These are phyloP conservation scores for Callyntrura guangdongensis DNA, from an alignment of 2,888 invertebrate species.

Conservation along the genomic window DNA sequence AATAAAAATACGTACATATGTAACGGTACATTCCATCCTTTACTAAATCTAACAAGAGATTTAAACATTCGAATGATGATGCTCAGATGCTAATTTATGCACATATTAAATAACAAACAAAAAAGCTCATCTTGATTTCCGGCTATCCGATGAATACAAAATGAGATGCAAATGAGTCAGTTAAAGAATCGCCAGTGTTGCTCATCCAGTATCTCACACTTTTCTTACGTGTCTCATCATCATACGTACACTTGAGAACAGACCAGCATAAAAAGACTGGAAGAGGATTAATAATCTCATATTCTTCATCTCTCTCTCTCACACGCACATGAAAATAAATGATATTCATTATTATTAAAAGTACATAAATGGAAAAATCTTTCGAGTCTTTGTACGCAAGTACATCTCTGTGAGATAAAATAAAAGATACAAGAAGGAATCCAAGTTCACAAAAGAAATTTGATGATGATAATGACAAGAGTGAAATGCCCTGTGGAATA, in stretches of 20 bases:
- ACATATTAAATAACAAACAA: constrained; percentile 69
- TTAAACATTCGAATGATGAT: constrained; percentile 30
- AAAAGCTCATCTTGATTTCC: constrained; percentile 82
- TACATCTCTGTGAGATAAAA: constrained; percentile 61
- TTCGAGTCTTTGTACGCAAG: not conserved
- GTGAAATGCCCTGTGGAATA: constrained; percentile 76
- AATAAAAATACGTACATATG: constrained; percentile 15
- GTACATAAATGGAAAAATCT: constrained; percentile 61
- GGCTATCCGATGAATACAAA: constrained; percentile 80
- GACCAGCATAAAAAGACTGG: constrained; percentile 54
- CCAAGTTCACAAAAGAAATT: constrained; percentile 71
- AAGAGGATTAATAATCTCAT: constrained; percentile 62
- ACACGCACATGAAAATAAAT: constrained; percentile 42
- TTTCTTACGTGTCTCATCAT: not conserved
- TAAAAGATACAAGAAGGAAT: constrained; percentile 73
- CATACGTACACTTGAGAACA: constrained; percentile 11
- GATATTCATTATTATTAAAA: constrained; percentile 48
- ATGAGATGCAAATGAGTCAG: constrained; percentile 79
- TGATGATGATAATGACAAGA: constrained; percentile 63
- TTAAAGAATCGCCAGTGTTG: constrained; percentile 47
- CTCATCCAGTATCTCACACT: constrained; percentile 37
- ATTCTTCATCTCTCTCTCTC: constrained; percentile 55
- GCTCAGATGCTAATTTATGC: constrained; percentile 65
- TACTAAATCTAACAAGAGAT: not conserved
- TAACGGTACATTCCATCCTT: not conserved